A percentile compares a stretch with the other conserved stretches of the same genome.
These are phyloP conservation scores for Symphodus melops DNA, from an alignment of 2,113 vertebrate species.

Conservation along the genomic window DNA sequence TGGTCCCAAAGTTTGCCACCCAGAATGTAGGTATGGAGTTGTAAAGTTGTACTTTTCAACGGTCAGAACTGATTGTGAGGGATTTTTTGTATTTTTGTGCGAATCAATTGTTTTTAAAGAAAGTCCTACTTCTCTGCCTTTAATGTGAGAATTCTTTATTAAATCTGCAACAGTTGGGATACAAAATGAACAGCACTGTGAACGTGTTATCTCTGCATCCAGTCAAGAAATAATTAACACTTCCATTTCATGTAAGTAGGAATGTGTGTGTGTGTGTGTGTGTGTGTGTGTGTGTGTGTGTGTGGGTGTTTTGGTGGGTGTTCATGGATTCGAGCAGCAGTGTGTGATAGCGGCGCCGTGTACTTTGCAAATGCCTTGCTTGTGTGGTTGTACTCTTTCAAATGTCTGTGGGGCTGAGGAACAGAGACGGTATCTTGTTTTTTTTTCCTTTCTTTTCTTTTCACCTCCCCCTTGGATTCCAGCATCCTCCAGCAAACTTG, in stretches of 20 bases:
- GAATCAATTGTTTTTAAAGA: background rate
- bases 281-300: background rate
- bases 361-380: constrained; percentile 59
- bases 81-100: background rate
- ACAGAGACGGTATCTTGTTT: constrained; percentile 25
- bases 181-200: constrained; percentile 38
- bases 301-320: constrained; percentile 34
- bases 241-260: constrained; percentile 44
- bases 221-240: constrained; percentile 53
- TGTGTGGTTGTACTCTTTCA: constrained; percentile 36
- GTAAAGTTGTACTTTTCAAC: background rate
- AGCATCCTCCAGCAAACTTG: constrained; percentile 44
- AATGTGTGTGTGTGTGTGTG: background rate
- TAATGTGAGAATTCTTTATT: constrained; percentile 2
- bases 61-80: background rate
- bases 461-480: constrained; percentile 11
- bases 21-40: background rate
- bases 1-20: background rate
- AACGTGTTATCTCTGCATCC: constrained; percentile 22
- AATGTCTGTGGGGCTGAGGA: constrained; percentile 42
- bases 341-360: constrained; percentile 41
- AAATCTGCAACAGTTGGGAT: constrained; percentile 25
- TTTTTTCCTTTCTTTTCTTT: background rate
- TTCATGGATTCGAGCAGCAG: constrained; percentile 45
- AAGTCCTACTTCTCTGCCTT: background rate